Percentiles rank a stretch among this genome's conserved stretches.
These are phyloP conservation scores for Melikaiella ostensackeni DNA, from an alignment of 2,888 invertebrate species.

Conservation along the genomic window DNA sequence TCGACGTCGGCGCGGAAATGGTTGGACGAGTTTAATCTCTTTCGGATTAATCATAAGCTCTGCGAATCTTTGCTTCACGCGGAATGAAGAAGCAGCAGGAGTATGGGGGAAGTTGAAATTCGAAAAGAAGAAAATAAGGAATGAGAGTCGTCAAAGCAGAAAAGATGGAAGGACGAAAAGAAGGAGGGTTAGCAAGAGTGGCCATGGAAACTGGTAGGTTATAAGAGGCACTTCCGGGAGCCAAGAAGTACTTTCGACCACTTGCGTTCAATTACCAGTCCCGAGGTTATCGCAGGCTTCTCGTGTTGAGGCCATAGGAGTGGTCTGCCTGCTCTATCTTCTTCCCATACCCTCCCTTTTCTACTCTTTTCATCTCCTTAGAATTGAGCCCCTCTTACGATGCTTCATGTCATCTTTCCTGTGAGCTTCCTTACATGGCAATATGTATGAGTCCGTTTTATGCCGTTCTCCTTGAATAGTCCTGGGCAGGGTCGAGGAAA, in stretches of 20 bases:
- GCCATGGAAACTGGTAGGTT: constrained; percentile 48
- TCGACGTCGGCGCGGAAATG: constrained; percentile 39
- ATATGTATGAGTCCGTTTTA: background rate
- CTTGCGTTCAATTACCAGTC: constrained; percentile 72
- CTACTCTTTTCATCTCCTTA: constrained; percentile 29
- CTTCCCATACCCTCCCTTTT: constrained; percentile 34
- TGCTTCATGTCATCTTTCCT: constrained; percentile 15
- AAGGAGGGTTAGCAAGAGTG: constrained; percentile 35
- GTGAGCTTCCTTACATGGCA: background rate
- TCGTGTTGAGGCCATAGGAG: constrained; percentile 67
- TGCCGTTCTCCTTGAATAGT: too few relatives aligned
- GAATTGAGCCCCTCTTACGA: background rate
- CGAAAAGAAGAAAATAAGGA: constrained; percentile 22
- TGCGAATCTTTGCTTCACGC: constrained; percentile 48
- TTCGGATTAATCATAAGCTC: constrained; percentile 58
- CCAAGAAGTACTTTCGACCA: constrained; percentile 71
- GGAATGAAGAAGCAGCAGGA: constrained; percentile 33
- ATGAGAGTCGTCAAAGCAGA: constrained; percentile 39
- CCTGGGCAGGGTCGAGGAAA: too few relatives aligned
- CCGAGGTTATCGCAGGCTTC: constrained; percentile 69
- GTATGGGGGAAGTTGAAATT: constrained; percentile 13
- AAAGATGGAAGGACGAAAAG: constrained; percentile 29
- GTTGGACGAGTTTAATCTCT: constrained; percentile 56
- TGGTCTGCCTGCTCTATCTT: constrained; percentile 58
- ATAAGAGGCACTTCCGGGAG: constrained; percentile 62